phyloP scores from a whole-genome alignment of 2,888 invertebrate genomes.

The Suillia variegata region DNA sequence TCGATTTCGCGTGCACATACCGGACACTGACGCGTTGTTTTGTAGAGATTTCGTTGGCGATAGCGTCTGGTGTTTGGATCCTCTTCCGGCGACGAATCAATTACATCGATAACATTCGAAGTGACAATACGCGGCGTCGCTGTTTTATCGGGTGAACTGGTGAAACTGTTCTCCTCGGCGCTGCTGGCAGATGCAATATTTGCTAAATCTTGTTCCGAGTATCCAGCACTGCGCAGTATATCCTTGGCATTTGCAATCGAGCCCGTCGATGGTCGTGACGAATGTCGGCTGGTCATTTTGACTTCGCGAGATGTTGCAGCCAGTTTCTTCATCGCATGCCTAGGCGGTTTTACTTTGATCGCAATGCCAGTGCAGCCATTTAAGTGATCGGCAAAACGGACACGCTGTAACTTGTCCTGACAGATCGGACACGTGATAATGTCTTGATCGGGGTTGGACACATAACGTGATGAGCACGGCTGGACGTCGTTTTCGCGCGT shows the following conservation, averaged over 20 bases:
- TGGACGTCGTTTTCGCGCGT: slow-evolving; percentile 50
- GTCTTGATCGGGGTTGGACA: slow-evolving; percentile 44
- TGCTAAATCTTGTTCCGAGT: slow-evolving; percentile 40
- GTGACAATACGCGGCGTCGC: neutral
- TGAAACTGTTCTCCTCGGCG: slow-evolving; percentile 23
- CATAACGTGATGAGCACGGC: slow-evolving; percentile 40
- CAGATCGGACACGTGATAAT: slow-evolving; percentile 59
- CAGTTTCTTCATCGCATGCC: slow-evolving; percentile 23
- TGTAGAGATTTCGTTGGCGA: slow-evolving; percentile 45
- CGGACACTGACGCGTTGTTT: slow-evolving; percentile 49
- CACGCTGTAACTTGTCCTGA: slow-evolving; percentile 51
- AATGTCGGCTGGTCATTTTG: slow-evolving; percentile 24
- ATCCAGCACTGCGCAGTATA: slow-evolving; percentile 44
- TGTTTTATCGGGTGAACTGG: neutral
- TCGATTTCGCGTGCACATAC: slow-evolving; percentile 49
- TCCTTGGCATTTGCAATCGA: slow-evolving; percentile 22
- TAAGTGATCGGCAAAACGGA: slow-evolving; percentile 50
- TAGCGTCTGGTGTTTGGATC: slow-evolving; percentile 34
- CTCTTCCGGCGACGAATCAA: neutral
- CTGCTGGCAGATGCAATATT: slow-evolving; percentile 29
- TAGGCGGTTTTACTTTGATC: slow-evolving; percentile 39
- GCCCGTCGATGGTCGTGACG: slow-evolving; percentile 11
- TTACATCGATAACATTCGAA: slow-evolving; percentile 15
- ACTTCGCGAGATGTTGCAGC: slow-evolving; percentile 26
- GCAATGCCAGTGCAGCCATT: slow-evolving; percentile 57